Base-by-base conservation (phyloP, 30 jellyfish, hydroid and myxozoan species). In the Hydractinia symbiolongicarpus region DNA sequence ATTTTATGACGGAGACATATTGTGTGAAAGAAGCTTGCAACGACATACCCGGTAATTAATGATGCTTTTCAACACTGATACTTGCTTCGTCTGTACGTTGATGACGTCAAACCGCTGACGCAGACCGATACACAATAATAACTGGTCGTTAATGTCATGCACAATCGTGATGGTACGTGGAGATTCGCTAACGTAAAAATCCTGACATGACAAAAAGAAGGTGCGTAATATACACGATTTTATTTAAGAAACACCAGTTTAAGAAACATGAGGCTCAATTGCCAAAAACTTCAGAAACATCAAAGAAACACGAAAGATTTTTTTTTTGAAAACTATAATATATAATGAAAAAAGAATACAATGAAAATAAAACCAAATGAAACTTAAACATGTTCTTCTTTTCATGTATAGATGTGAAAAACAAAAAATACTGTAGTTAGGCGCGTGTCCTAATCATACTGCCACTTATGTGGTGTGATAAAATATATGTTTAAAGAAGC, bases 51-150 rank as follows among this genome's bases (percentile, higher is more conserved):
- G 83, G 14, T 82, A 50, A 52, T 53, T 81, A 9, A 83, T 94
- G 15, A 93, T 83, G 73, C 86, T 93, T 67, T 94, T 72, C 49
- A 93, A 54, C 5, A 80, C 53, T 54, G 76, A 76, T 9, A 83
- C 69, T 67, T 79, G 74, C 74, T 84, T 84, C 57, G 98, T 79
- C 66, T 87, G 92, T 9, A 87, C 81, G 67, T 93, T 87, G 73
- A 93, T 56, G 51, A 93, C 85, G 72, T 93, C 96, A 72, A 93
- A 93, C 20, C 96, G 89, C 74, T 66, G 85, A 54, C 94, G 95
- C 74, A 74, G 79, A 7, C 98, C 98, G 77, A 81, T 53, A 67
- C 98, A 93, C 8, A 93, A 13, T 61, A 82, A 76, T 5, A 93
- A 86, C 61, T 87, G 90, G 61, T 88, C 77, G 79, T 88, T 87